Evolutionary conservation across 2,888 invertebrate genomes (phyloP).

Genomic region (Epistrophe eligans): DNA sequence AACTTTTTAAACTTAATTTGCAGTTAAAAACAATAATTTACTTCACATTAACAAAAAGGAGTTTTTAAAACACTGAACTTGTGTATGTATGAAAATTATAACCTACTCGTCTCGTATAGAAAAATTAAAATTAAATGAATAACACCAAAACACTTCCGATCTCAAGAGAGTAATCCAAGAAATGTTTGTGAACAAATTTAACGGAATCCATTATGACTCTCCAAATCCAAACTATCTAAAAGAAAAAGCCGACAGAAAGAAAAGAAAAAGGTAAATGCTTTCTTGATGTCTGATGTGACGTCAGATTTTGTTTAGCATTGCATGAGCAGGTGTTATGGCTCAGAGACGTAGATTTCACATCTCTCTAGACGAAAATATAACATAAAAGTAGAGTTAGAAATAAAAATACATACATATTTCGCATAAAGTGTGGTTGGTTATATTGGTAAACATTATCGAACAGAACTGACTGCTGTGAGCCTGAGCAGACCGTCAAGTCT

Average conservation of each 20-base stretch:
- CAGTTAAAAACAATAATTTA: background rate
- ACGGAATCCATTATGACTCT: constrained; percentile 80
- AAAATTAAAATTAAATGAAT: background rate
- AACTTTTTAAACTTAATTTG: background rate
- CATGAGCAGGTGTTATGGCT: constrained; percentile 36
- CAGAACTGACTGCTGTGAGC: background rate
- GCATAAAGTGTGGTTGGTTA: background rate
- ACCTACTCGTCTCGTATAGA: too few relatives aligned
- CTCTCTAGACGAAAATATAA: constrained; percentile 15
- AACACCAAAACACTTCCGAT: constrained; percentile 49
- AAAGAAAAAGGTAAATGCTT: constrained; percentile 62
- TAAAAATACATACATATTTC: background rate
- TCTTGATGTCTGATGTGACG: constrained; percentile 58
- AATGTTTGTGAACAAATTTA: constrained; percentile 54
- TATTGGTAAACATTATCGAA: background rate
- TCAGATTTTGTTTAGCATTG: constrained; percentile 36
- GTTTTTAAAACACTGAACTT: background rate
- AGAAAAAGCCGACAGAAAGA: constrained; percentile 58
- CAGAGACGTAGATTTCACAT: background rate
- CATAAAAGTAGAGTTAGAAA: constrained; percentile 11
- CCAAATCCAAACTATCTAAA: constrained; percentile 79
- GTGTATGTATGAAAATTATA: background rate
- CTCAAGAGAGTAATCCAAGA: constrained; percentile 47
- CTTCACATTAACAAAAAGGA: background rate
- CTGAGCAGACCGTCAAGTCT: background rate